Base-by-base conservation (phyloP, 2,797 vertebrate species). In the Gastrophryne carolinensis region DNA sequence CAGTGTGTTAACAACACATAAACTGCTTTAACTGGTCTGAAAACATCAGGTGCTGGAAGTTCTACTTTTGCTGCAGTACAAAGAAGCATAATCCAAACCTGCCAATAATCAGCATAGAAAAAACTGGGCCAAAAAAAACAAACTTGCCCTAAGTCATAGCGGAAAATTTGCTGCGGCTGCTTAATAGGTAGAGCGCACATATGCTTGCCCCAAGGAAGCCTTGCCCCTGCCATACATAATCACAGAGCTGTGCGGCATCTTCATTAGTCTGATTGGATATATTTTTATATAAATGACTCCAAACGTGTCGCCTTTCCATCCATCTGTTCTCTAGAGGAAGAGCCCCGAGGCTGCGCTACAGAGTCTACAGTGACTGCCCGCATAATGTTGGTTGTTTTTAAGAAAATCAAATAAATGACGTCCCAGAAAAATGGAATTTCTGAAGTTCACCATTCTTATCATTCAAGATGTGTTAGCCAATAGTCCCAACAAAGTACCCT, bases 41-140 rank as follows among this genome's bases (percentile, higher is more conserved):
- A n/a, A n/a, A n/a, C n/a, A n/a, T n/a, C n/a, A n/a, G n/a, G n/a
- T n/a, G n/a, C n/a, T n/a, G n/a, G n/a, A n/a, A n/a, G n/a, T 12
- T 41, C 12, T 41, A 6, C 37, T 15, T 44, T 13, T 44, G 2
- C 13, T 44, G 15, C 13, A 44, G 13, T n/a, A 44, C 15, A 15
- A 3, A 3, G 41, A 2, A 37, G 34, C 17, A 5, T 9, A 8
- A 6, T 6, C 9, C 6, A 17, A 7, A 32, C 21, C 32, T 37
- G 29, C 15, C 4, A 52, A 34, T 41, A 12, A 52, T 21, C 17
- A 32, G 8, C 64, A 17, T 12, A 26, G 30, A 26, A 21, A 67
- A 53, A 67, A 53, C 64, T 53, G 64, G 64, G 64, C 47, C 47
- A 67, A 32, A 11, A 30, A 67, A 35, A 67, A 32, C n/a, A 30